Evolutionary conservation across 1,140 invertebrate species (phyloP), one percentile per base, ranked within the genome.

Genomic region (Bombyx mandarina): DNA sequence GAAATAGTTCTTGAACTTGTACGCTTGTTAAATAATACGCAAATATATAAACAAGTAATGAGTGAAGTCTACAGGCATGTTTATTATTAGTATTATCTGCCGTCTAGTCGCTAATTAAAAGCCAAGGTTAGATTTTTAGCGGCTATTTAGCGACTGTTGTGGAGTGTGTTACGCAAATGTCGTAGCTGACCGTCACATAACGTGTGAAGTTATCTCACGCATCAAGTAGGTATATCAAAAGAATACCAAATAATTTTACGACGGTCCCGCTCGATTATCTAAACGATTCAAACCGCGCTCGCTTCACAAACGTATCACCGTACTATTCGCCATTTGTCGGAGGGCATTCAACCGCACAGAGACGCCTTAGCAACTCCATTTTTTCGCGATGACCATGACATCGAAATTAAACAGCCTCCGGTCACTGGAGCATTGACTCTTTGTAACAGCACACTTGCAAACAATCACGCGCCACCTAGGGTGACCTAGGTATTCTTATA

Each of bases 351-450:
- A 81, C 77, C 73, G 77, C 66, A 59, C 66, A 69, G 44, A 53
- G 53, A 50, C 72, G 70, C 67, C 78, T 69, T 79, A 85, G 75
- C 75, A 72, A 78, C 80, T 75, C 66, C 63, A 62, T 63, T 66
- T 74, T 73, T 67, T 75, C 67, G 73, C 73, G 69, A 75, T 82
- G 84, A 73, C 84, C 84, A 75, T 87, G 84, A 87, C 84, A 87
- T 82, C 81, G 69, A 84, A 86, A 79, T 75, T 71, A 71, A 82
- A 79, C 78, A 81, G 75, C 73, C 75, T 83, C 69, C 75, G 80
- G 83, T 86, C 80, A 86, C 79, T 86, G 65, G 83, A 85, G 78
- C 83, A 87, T 82, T 87, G 82, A 87, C 83, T 85, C 70, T 57
- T 18, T 56, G 68, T 59, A 73, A 50, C 54, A 59, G 56, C 50